These are phyloP conservation scores for Diarsia brunnea DNA, from an alignment of 2,888 invertebrate genomes.

Conservation along the genomic window DNA sequence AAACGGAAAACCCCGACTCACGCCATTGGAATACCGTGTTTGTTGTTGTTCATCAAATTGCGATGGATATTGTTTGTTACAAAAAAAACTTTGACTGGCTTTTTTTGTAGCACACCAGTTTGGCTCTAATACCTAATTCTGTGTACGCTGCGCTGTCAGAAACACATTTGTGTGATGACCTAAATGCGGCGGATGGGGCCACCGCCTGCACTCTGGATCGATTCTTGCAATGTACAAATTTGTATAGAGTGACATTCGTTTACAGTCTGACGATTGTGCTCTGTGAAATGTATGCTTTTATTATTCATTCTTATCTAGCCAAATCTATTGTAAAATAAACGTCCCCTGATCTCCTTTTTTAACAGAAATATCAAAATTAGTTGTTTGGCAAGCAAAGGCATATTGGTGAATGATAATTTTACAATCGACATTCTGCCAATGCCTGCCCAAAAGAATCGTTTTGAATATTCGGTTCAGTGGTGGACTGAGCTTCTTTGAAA, in stretches of 20 bases:
- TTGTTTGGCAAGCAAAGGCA: not conserved
- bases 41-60: not conserved
- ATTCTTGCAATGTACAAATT: constrained; percentile 29
- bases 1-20: not conserved
- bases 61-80: not conserved
- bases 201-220: constrained; percentile 23
- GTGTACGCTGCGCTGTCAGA: not conserved
- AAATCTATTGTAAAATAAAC: not conserved
- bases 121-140: constrained; percentile 2
- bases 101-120: not conserved
- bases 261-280: not conserved
- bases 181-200: constrained; percentile 34
- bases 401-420: not conserved
- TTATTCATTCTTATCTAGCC: not conserved
- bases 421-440: not conserved
- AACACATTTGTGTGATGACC: constrained; percentile 43
- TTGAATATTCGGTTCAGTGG: not conserved
- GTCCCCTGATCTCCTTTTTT: not conserved
- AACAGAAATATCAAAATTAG: not conserved
- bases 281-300: not conserved
- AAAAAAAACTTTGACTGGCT: not conserved
- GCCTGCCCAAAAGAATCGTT: not conserved
- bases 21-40: not conserved
- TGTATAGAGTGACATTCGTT: constrained; percentile 19
- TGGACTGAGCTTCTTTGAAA: not conserved